These are phyloP conservation scores for Chrysolina haemoptera DNA, from an alignment of 2,888 invertebrate genomes.

Conservation along the genomic window DNA sequence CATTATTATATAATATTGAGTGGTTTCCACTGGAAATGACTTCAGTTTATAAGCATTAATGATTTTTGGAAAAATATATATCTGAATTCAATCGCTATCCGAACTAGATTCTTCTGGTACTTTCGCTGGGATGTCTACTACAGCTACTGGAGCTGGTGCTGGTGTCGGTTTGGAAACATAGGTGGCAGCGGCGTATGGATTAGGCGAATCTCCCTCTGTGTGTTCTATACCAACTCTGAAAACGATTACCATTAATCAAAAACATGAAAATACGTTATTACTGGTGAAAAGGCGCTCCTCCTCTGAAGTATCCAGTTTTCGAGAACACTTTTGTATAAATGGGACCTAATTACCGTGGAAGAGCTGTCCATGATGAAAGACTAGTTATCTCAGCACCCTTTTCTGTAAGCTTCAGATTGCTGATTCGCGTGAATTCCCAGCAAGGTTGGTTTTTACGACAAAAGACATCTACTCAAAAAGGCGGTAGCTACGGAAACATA, in stretches of 20 bases:
- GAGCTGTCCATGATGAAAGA: too few species aligned
- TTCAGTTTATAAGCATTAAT: not conserved
- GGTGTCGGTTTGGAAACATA: slow-evolving; percentile 65
- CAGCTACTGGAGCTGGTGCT: slow-evolving; percentile 63
- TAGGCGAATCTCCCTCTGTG: slow-evolving; percentile 81
- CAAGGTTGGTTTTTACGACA: too few species aligned
- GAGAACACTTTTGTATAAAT: too few species aligned
- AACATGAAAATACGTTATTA: too few species aligned
- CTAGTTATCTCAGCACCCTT: too few species aligned
- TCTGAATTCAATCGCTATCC: slow-evolving; percentile 68
- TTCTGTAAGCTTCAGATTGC: too few species aligned
- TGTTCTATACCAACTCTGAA: slow-evolving; percentile 90
- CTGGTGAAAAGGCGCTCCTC: too few species aligned
- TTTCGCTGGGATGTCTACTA: slow-evolving; percentile 62
- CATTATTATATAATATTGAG: not conserved
- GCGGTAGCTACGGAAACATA: too few species aligned
- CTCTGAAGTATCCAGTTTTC: too few species aligned
- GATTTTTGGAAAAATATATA: slow-evolving; percentile 19
- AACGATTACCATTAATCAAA: not conserved
- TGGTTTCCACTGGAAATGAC: not conserved
- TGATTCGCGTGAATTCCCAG: too few species aligned
- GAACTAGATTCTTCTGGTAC: slow-evolving; percentile 68
- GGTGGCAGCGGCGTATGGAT: slow-evolving; percentile 78
- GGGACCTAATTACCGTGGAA: too few species aligned
- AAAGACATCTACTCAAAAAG: too few species aligned